phyloP scores from a whole-genome alignment of 1,140 invertebrate genomes.

The Triops cancriformis region DNA sequence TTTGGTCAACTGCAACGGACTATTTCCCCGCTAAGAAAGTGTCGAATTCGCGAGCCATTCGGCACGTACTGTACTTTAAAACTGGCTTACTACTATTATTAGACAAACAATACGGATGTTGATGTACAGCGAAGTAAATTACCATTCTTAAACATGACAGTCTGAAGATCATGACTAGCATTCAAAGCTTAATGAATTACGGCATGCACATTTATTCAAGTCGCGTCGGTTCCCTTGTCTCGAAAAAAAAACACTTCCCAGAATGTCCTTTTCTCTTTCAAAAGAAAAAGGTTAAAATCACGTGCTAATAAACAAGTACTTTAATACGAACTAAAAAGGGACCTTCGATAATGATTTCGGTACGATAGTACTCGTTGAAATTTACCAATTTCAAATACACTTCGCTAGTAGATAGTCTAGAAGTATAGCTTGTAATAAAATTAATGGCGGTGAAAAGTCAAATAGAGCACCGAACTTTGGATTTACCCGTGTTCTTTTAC shows the following conservation, averaged over 20 bases:
- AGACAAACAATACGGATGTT: no score
- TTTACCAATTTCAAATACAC: no score
- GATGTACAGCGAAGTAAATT: not conserved
- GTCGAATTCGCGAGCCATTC: not conserved
- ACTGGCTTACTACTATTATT: no score
- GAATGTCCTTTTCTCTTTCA: not conserved
- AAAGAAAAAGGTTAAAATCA: not conserved
- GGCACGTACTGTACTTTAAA: not conserved
- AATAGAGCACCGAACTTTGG: no score
- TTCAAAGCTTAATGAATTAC: not conserved
- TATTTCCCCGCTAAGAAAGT: not conserved
- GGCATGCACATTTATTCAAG: not conserved
- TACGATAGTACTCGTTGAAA: no score
- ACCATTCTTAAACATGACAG: not conserved
- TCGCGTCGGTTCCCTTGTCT: not conserved
- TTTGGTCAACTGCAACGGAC: not conserved
- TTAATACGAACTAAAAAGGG: not conserved
- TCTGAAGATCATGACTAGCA: not conserved
- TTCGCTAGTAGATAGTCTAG: no score
- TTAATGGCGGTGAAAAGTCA: no score
- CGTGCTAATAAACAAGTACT: not conserved
- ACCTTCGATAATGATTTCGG: no score
- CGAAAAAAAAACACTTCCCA: not conserved
- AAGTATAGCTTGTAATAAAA: no score
- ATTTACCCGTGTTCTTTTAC: constrained; percentile 5